phyloP scores from a whole-genome alignment of 2,113 vertebrate species.

The Nycticorax nycticorax region DNA sequence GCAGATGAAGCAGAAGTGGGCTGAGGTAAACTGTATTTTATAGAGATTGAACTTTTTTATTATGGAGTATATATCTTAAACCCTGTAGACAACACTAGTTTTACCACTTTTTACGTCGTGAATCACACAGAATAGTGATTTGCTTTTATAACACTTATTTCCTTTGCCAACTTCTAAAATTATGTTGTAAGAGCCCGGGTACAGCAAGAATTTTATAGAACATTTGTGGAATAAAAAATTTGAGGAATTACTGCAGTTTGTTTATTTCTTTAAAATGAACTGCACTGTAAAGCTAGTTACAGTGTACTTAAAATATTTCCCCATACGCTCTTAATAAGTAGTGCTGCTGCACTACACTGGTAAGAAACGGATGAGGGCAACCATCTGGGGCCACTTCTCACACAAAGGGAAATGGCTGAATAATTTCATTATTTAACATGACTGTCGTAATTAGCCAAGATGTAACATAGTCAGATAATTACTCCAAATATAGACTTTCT shows the following conservation, averaged over 20 bases:
- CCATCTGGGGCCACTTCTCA: constrained; percentile 24
- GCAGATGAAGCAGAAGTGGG: background rate
- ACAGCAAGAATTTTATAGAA: constrained; percentile 57
- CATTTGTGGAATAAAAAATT: constrained; percentile 48
- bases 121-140: background rate
- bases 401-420: constrained; percentile 34
- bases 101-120: background rate
- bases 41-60: background rate
- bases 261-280: constrained; percentile 69
- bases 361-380: background rate
- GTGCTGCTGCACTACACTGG: background rate
- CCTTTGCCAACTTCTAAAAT: constrained; percentile 13
- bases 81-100: background rate
- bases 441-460: constrained; percentile 2
- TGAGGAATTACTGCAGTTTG: constrained; percentile 48
- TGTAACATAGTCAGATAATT: constrained; percentile 8
- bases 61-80: background rate
- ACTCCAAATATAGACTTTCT: constrained; percentile 40
- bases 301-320: background rate
- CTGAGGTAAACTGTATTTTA: background rate
- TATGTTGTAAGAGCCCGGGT: background rate
- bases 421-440: constrained; percentile 32
- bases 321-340: constrained; percentile 19
- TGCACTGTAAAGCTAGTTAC: constrained; percentile 51
- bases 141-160: background rate